phyloP scores from a whole-genome alignment of 2,888 invertebrate species.

The Auanema sp. region DNA sequence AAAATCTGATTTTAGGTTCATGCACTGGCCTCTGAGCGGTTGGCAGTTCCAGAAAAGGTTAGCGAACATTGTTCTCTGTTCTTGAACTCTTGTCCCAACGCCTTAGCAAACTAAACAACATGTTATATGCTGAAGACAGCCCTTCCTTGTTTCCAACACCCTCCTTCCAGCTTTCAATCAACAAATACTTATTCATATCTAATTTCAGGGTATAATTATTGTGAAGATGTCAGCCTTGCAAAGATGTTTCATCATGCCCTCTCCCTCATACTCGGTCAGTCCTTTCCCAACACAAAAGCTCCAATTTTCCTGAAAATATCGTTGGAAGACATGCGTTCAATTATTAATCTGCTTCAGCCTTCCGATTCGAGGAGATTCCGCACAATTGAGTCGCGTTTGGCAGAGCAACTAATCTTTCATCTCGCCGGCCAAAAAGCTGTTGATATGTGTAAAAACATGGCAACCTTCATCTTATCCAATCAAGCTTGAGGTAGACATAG shows the following conservation, averaged over 20 bases:
- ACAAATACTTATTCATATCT: too few species aligned
- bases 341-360: too few species aligned
- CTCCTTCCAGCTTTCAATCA: neutral
- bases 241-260: slow-evolving; percentile 32
- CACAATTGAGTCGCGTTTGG: too few species aligned
- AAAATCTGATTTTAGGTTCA: slow-evolving; percentile 11
- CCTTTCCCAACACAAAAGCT: too few species aligned
- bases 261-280: neutral
- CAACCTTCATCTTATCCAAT: too few species aligned
- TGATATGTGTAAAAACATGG: too few species aligned
- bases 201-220: slow-evolving; percentile 24
- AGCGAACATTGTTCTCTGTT: neutral
- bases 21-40: slow-evolving; percentile 14
- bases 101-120: neutral
- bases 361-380: too few species aligned
- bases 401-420: too few species aligned
- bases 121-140: neutral
- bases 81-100: neutral
- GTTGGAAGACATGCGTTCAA: too few species aligned
- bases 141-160: neutral
- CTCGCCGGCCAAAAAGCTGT: too few species aligned
- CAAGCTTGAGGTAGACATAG: too few species aligned
- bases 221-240: slow-evolving; percentile 26
- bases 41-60: slow-evolving; percentile 16
- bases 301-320: too few species aligned